phyloP scores from a whole-genome alignment of 2,797 vertebrate species.

The Fratercula arctica region DNA sequence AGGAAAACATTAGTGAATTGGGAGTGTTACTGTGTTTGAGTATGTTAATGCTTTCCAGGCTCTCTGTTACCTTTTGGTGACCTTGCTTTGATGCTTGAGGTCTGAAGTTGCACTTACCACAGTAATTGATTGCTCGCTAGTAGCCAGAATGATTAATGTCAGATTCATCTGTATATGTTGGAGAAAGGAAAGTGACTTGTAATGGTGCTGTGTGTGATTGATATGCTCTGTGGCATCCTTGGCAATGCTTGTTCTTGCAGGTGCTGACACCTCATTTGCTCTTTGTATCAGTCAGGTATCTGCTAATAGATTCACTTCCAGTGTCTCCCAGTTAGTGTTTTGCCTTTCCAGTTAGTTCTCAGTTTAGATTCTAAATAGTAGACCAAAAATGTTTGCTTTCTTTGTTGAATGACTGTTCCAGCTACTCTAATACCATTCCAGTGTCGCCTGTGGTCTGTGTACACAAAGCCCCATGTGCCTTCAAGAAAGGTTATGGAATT shows the following conservation, averaged over 20 bases:
- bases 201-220: neutral
- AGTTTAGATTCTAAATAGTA: neutral
- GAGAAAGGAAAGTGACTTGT: neutral
- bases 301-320: neutral
- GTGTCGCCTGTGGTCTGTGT: neutral
- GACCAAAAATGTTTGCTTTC: neutral
- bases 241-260: neutral
- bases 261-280: neutral
- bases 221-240: slow-evolving; percentile 5
- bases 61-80: slow-evolving; percentile 32
- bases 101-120: slow-evolving; percentile 29
- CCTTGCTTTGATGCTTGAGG: slow-evolving; percentile 38
- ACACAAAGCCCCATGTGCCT: neutral
- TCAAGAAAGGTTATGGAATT: neutral
- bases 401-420: neutral
- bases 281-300: neutral
- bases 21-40: neutral
- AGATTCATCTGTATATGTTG: neutral
- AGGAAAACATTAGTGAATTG: neutral
- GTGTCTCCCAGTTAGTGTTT: neutral
- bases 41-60: slow-evolving; percentile 35
- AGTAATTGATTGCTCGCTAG: slow-evolving; percentile 34
- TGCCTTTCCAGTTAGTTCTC: neutral
- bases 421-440: neutral
- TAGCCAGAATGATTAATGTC: slow-evolving; percentile 37